A percentile compares a stretch with the other conserved stretches of the same genome.
These are phyloP conservation scores for Herpetotheres cachinnans DNA, from an alignment of 2,113 vertebrate genomes.

Conservation along the genomic window DNA sequence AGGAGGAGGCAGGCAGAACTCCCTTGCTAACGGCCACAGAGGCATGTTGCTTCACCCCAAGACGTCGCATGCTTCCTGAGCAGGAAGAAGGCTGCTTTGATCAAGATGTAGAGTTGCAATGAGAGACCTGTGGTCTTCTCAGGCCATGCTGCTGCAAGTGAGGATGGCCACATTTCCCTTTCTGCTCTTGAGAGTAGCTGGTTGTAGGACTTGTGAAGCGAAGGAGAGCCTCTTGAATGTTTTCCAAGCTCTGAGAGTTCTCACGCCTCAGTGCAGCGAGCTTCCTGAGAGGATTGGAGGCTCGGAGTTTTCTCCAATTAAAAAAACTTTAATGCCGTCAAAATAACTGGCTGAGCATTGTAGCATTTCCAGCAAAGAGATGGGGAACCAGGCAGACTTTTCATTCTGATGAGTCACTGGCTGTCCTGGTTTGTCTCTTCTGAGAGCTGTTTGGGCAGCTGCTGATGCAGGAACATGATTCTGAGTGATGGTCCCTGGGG, in stretches of 20 bases:
- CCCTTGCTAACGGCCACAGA: neutral
- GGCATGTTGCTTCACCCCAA: neutral
- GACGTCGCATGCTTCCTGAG: neutral
- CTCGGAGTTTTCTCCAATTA: neutral
- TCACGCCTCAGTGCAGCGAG: rapidly evolving
- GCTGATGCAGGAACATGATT: neutral
- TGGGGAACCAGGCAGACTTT: neutral
- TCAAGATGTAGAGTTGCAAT: neutral
- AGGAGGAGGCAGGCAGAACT: neutral
- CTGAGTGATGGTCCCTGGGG: neutral
- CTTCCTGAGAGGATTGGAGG: neutral
- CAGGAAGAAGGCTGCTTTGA: neutral
- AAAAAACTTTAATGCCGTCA: neutral
- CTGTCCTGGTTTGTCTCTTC: neutral
- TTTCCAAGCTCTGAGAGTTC: neutral
- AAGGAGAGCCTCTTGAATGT: neutral
- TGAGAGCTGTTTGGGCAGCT: slow-evolving; percentile 29
- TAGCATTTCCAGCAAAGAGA: neutral
- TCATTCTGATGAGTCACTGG: slow-evolving; percentile 35
- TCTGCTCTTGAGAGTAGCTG: neutral
- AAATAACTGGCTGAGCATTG: neutral
- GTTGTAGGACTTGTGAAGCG: neutral
- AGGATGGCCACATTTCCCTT: neutral
- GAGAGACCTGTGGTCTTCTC: neutral
- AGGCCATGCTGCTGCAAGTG: neutral